phyloP scores from a whole-genome alignment of 2,888 invertebrate genomes.

The Orgyia antiqua region DNA sequence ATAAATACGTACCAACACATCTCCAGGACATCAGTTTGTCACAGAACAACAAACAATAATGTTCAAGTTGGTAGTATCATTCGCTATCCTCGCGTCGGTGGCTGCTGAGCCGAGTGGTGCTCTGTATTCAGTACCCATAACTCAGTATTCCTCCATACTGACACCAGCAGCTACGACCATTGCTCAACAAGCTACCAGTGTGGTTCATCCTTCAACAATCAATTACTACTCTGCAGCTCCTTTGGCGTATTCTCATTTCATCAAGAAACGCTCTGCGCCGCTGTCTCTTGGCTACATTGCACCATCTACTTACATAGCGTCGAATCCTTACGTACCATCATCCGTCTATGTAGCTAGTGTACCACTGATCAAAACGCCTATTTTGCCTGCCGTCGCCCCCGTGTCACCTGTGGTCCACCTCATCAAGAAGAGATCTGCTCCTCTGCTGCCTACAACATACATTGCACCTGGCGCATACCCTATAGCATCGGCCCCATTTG shows the following conservation, averaged over 20 bases:
- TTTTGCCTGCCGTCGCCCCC: constrained; percentile 22
- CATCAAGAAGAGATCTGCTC: constrained; percentile 51
- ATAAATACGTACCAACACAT: no score
- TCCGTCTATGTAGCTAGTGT: no score
- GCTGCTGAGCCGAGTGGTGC: constrained; percentile 57
- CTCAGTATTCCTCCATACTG: constrained; percentile 35
- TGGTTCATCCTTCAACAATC: constrained; percentile 59
- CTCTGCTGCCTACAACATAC: constrained; percentile 24
- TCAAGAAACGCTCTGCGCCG: constrained; percentile 42
- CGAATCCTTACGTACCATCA: no score
- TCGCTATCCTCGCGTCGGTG: constrained; percentile 76
- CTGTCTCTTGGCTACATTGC: neutral
- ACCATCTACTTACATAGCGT: constrained; percentile 26
- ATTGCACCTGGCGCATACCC: constrained; percentile 31
- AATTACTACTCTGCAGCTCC: constrained; percentile 36
- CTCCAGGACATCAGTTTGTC: constrained; percentile 56
- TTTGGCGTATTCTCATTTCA: constrained; percentile 41
- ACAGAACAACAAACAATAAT: constrained; percentile 65
- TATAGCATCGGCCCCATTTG: constrained; percentile 31
- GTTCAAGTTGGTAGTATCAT: constrained; percentile 78
- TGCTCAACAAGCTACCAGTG: constrained; percentile 57
- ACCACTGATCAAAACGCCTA: constrained; percentile 22
- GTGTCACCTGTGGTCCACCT: constrained; percentile 39
- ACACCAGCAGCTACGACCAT: constrained; percentile 52
- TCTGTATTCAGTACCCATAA: constrained; percentile 17